These are phyloP conservation scores for Tetrapedia diversipes DNA, from an alignment of 2,888 invertebrate species.

Conservation along the genomic window DNA sequence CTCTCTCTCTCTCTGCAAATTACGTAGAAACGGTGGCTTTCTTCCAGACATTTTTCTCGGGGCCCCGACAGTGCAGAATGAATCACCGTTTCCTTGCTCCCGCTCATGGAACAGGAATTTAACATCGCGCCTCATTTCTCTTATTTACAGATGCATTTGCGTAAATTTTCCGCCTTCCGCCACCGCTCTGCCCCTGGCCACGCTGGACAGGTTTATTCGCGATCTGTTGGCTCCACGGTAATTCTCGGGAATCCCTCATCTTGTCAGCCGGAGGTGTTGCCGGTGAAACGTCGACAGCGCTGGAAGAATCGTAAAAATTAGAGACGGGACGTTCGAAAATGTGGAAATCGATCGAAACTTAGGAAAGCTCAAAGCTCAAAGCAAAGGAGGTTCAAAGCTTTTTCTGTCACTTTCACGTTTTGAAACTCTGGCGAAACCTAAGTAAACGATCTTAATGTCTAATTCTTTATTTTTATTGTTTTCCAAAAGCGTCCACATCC, in stretches of 20 bases:
- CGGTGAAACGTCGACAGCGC: conserved; percentile 24
- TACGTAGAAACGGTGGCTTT: conserved; percentile 63
- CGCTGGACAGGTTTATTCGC: conserved; percentile 31
- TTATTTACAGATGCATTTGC: conserved; percentile 65
- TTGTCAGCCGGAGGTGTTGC: conserved; percentile 29
- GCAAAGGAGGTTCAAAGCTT: too few relatives aligned
- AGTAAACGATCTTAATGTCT: too few relatives aligned
- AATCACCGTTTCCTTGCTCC: conserved; percentile 62
- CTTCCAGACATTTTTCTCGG: conserved; percentile 63
- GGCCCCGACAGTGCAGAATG: conserved; percentile 57
- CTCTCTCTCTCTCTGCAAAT: conserved; percentile 52
- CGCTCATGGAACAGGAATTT: conserved; percentile 54
- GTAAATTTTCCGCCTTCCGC: conserved; percentile 45
- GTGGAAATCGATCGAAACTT: too few relatives aligned
- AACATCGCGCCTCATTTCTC: conserved; percentile 64
- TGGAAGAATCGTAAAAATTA: conserved; percentile 22
- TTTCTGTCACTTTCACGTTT: too few relatives aligned
- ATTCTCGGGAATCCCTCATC: conserved; percentile 41
- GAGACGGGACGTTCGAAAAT: too few relatives aligned
- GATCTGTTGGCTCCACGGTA: conserved; percentile 35
- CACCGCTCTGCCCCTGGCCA: neutral
- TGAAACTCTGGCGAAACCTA: too few relatives aligned
- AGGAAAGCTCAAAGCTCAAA: too few relatives aligned
- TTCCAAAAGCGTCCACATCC: too few relatives aligned
- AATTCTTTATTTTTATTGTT: too few relatives aligned